Conservation (phyloP, 2,113 vertebrate genomes). For the Neogobius melanostomus region DNA sequence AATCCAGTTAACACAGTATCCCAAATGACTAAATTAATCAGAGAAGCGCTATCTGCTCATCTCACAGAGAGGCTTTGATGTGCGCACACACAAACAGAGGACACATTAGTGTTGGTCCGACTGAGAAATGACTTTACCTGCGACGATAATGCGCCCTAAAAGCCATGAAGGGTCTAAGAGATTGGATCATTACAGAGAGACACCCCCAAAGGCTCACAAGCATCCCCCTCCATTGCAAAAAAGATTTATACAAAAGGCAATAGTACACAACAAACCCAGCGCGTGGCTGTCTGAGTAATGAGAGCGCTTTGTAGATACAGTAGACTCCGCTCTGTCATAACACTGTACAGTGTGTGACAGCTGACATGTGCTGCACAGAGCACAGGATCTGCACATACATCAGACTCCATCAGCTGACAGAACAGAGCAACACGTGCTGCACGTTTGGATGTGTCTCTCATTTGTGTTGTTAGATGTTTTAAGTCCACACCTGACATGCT, state of each 20-base stretch:
- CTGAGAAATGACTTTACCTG: conserved; percentile 68
- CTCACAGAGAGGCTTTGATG: conserved; percentile 68
- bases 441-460: neutral
- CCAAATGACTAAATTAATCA: conserved; percentile 80
- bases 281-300: conserved; percentile 27
- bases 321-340: conserved; percentile 17
- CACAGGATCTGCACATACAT: neutral
- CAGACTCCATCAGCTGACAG: neutral
- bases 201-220: conserved; percentile 34
- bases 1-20: conserved; percentile 78
- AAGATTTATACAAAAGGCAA: conserved; percentile 61
- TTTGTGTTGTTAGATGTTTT: neutral
- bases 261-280: conserved; percentile 40
- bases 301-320: conserved; percentile 38
- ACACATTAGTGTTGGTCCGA: conserved; percentile 57
- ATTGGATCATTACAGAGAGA: conserved; percentile 58
- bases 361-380: conserved; percentile 39
- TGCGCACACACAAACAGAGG: conserved; percentile 47
- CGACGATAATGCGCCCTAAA: conserved; percentile 67
- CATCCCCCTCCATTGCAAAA: conserved; percentile 45
- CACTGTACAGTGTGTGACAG: conserved; percentile 34
- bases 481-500: neutral
- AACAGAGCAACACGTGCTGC: neutral
- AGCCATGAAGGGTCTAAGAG: conserved; percentile 62
- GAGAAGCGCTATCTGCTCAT: conserved; percentile 70